phyloP scores from a whole-genome alignment of 2,888 invertebrate species.

The Dryomyza anilis region DNA sequence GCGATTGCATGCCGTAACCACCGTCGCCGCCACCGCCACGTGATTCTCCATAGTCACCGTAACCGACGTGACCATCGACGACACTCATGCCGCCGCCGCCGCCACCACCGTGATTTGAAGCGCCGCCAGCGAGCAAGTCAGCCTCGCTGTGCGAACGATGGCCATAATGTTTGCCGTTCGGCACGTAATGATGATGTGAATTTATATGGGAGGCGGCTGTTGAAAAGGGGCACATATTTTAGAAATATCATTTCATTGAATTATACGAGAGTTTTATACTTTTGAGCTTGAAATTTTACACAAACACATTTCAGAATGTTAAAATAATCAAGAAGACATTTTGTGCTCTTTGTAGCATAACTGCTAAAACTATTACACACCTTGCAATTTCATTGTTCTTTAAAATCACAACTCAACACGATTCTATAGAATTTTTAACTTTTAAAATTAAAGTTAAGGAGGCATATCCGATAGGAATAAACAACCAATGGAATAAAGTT shows the following conservation, averaged over 20 bases:
- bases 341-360: too few species aligned
- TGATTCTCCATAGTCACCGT: constrained; percentile 53
- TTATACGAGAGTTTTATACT: too few species aligned
- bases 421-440: too few species aligned
- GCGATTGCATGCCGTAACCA: constrained; percentile 11
- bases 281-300: too few species aligned
- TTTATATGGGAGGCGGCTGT: constrained; percentile 54
- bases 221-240: background rate
- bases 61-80: constrained; percentile 38
- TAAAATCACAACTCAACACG: too few species aligned
- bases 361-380: too few species aligned
- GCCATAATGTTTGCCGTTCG: constrained; percentile 58
- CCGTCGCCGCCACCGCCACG: constrained; percentile 41
- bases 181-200: constrained; percentile 49
- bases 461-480: too few species aligned
- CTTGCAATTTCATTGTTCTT: too few species aligned
- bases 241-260: too few species aligned
- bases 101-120: constrained; percentile 65
- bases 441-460: too few species aligned
- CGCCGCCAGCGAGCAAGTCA: constrained; percentile 74
- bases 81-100: constrained; percentile 40
- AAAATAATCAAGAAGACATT: too few species aligned
- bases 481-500: too few species aligned
- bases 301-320: background rate
- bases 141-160: constrained; percentile 85